phyloP scores from a whole-genome alignment of 2,888 invertebrate genomes.

The Megamerina dolium region DNA sequence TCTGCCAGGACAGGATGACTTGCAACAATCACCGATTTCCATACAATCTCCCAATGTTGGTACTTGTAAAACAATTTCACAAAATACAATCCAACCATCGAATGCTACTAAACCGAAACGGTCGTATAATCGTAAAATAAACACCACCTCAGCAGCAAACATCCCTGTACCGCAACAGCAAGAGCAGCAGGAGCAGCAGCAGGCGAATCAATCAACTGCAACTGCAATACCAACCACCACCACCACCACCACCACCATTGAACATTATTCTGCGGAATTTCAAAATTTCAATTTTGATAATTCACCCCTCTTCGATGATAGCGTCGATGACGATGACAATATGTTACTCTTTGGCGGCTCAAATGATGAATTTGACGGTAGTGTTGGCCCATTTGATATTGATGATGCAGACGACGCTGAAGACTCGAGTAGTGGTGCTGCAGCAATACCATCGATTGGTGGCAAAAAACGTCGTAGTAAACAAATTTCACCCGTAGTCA shows the following conservation, averaged over 20 bases:
- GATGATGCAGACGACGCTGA: conserved; percentile 32
- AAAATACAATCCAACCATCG: too few species aligned
- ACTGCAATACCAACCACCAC: conserved; percentile 4
- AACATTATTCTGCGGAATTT: conserved; percentile 18
- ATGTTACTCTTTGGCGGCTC: conserved; percentile 40
- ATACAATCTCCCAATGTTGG: conserved; percentile 45
- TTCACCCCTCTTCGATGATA: conserved; percentile 39
- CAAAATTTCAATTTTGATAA: conserved; percentile 45
- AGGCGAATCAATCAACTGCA: neutral
- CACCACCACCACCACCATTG: neutral
- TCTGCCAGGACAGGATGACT: neutral
- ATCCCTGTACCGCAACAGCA: neutral
- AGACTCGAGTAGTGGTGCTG: conserved; percentile 16
- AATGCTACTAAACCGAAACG: conserved; percentile 37
- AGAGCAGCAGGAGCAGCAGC: too few species aligned
- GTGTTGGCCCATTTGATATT: conserved; percentile 26
- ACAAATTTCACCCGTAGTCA: conserved; percentile 70
- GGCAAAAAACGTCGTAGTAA: conserved; percentile 57
- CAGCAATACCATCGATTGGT: conserved; percentile 9
- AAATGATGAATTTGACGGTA: conserved; percentile 25
- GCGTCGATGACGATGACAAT: conserved; percentile 43
- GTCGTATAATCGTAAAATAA: conserved; percentile 35
- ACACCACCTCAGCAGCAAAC: neutral
- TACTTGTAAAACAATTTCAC: conserved; percentile 35
- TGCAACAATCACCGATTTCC: neutral